Conservation (phyloP, 2,888 invertebrate species). For the Drosophila prostipennis region DNA sequence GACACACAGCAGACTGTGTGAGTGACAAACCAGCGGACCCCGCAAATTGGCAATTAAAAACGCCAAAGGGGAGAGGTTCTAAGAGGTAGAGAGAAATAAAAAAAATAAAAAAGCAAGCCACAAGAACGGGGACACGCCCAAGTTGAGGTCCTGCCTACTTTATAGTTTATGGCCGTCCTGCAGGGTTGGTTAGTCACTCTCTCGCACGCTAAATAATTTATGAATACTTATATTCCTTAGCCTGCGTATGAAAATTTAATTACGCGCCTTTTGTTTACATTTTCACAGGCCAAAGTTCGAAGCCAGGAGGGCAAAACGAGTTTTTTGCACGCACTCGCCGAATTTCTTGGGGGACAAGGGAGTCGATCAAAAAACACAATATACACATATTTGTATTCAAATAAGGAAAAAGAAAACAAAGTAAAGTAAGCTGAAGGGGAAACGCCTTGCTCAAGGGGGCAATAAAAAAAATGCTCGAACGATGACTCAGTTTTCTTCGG, state of each 20-base stretch:
- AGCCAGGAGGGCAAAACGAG: slow-evolving; percentile 52
- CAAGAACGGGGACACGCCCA: slow-evolving; percentile 38
- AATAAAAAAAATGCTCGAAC: neutral
- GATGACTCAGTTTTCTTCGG: slow-evolving; percentile 10
- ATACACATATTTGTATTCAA: neutral
- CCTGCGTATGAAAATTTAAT: slow-evolving; percentile 70
- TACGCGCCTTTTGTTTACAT: slow-evolving; percentile 74
- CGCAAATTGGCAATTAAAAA: slow-evolving; percentile 70
- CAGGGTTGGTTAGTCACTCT: slow-evolving; percentile 43
- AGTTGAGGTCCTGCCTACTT: slow-evolving; percentile 10
- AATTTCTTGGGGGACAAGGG: neutral
- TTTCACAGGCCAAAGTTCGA: slow-evolving; percentile 63
- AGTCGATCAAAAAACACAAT: slow-evolving; percentile 12
- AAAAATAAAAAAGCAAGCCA: slow-evolving; percentile 27
- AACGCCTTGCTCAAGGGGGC: neutral
- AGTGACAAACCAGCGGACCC: slow-evolving; percentile 30
- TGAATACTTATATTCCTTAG: slow-evolving; percentile 56
- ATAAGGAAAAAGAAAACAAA: slow-evolving; percentile 3
- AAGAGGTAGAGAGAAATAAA: slow-evolving; percentile 5
- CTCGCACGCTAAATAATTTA: slow-evolving; percentile 61
- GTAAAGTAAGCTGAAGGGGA: neutral
- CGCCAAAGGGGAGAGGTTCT: slow-evolving; percentile 15
- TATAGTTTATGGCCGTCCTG: slow-evolving; percentile 11
- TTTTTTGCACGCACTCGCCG: slow-evolving; percentile 53
- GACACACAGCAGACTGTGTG: slow-evolving; percentile 26